phyloP scores from a whole-genome alignment of 1,140 invertebrate genomes.

The Conus betulinus region DNA sequence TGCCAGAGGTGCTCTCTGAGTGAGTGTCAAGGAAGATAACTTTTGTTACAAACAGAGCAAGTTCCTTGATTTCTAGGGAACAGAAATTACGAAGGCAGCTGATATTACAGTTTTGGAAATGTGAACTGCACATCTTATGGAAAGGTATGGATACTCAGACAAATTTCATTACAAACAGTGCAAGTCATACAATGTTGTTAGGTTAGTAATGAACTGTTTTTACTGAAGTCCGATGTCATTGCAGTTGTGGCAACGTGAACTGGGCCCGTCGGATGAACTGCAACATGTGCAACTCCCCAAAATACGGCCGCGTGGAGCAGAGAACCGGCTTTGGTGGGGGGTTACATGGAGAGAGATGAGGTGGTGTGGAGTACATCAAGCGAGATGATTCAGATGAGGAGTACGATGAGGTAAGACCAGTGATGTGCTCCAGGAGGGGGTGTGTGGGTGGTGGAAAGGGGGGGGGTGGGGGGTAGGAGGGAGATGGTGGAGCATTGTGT shows the following conservation, averaged over 20 bases:
- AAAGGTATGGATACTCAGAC: too few relatives aligned
- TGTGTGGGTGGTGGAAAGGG: background rate
- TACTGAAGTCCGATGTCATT: conserved; percentile 18
- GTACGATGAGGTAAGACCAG: conserved; percentile 71
- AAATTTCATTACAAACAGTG: too few relatives aligned
- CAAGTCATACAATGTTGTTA: too few relatives aligned
- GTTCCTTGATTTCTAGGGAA: too few relatives aligned
- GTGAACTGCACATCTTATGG: too few relatives aligned
- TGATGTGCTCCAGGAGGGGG: background rate
- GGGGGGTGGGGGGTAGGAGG: background rate
- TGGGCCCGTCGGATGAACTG: conserved; percentile 98
- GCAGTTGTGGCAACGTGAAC: conserved; percentile 97
- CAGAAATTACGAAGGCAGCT: too few relatives aligned
- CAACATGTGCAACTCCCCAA: conserved; percentile 99
- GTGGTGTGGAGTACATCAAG: conserved; percentile 70
- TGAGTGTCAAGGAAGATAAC: too few relatives aligned
- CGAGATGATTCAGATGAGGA: conserved; percentile 66
- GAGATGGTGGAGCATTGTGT: background rate
- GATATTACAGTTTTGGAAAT: too few relatives aligned
- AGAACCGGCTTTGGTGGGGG: conserved; percentile 74
- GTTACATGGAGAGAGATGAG: conserved; percentile 75
- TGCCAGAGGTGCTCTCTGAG: too few relatives aligned
- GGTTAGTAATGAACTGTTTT: too few relatives aligned
- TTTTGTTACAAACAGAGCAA: too few relatives aligned
- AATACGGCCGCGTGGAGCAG: conserved; percentile 78